A percentile compares a stretch with the other conserved stretches of the same genome.
phyloP scores from a whole-genome alignment of 2,113 vertebrate species.

The Sapayoa aenigma region DNA sequence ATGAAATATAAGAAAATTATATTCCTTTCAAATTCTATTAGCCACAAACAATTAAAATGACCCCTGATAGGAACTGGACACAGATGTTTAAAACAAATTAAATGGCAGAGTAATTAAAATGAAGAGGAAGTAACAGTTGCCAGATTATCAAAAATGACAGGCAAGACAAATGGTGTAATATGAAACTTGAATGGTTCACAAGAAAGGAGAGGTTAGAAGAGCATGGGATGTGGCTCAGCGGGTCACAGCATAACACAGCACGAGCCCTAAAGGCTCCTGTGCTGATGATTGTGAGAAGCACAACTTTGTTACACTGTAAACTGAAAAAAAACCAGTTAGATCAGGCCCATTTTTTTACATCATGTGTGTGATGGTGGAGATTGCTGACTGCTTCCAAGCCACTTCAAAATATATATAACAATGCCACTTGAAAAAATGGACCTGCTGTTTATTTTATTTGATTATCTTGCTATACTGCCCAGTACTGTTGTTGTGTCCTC shows the following conservation, averaged over 20 bases:
- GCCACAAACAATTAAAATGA: background rate
- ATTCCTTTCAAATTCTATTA: conserved; percentile 41
- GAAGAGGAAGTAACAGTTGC: background rate
- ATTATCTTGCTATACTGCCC: background rate
- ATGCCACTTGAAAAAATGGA: background rate
- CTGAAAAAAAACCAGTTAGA: background rate
- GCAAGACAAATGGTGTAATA: background rate
- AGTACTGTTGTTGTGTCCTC: background rate
- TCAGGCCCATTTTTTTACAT: background rate
- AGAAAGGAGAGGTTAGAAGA: background rate
- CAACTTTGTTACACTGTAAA: background rate
- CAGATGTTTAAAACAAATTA: conserved; percentile 34
- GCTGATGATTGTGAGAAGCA: background rate
- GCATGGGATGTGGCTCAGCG: rapidly evolving
- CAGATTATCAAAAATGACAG: conserved; percentile 13
- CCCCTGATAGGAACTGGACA: background rate
- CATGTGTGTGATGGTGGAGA: background rate
- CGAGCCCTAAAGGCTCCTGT: background rate
- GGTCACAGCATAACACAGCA: rapidly evolving
- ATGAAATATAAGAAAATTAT: conserved; percentile 17
- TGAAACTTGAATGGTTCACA: background rate
- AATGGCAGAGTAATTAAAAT: conserved; percentile 24
- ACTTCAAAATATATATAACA: background rate
- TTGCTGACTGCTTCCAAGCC: background rate
- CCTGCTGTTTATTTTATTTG: background rate